Percentiles rank a stretch among this genome's conserved stretches.
phyloP scores from a whole-genome alignment of 2,888 invertebrate genomes.

The Uloborus plumipes region DNA sequence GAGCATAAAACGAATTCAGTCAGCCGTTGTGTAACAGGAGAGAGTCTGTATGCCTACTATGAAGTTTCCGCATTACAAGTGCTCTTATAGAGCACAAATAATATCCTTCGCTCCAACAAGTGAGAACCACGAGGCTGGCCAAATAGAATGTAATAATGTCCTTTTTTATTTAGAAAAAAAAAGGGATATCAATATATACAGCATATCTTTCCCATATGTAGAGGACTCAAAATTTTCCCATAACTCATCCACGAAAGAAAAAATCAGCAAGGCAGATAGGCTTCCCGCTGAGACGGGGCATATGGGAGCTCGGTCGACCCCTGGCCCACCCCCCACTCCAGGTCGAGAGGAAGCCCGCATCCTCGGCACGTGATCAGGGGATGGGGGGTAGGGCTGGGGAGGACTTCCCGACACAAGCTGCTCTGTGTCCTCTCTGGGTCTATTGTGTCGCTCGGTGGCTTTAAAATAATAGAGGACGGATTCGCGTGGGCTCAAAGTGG shows the following conservation, averaged over 20 bases:
- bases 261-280: neutral
- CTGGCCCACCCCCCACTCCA: neutral
- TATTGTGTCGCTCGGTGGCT: slow-evolving; percentile 39
- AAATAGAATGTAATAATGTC: no score
- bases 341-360: slow-evolving; percentile 30
- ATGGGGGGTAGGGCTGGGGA: slow-evolving; percentile 34
- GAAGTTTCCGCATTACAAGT: no score
- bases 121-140: no score
- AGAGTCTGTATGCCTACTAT: no score
- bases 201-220: no score
- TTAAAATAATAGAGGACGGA: slow-evolving; percentile 26
- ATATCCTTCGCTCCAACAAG: no score
- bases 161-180: no score
- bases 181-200: no score
- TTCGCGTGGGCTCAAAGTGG: neutral
- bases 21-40: no score
- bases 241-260: slow-evolving; percentile 14
- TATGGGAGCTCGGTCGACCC: slow-evolving; percentile 40
- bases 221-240: slow-evolving; percentile 22
- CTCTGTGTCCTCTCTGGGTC: slow-evolving; percentile 22
- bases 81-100: no score
- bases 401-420: slow-evolving; percentile 28
- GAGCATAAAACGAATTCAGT: no score
- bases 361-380: slow-evolving; percentile 34
- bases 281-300: slow-evolving; percentile 35